phyloP scores from a whole-genome alignment of 2,113 vertebrate genomes.

The Saccopteryx leptura region DNA sequence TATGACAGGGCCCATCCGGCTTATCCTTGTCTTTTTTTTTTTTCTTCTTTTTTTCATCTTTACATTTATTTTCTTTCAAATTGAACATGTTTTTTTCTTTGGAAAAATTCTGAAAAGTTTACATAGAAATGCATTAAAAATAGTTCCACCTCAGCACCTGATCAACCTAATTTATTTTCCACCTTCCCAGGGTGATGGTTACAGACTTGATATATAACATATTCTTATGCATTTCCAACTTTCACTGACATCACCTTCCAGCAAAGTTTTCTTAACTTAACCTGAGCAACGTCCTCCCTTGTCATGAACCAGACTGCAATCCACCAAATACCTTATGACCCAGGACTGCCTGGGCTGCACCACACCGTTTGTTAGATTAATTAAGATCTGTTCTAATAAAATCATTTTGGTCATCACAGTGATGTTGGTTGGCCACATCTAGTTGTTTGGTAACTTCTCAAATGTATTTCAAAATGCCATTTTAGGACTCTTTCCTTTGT shows the following conservation, averaged over 20 bases:
- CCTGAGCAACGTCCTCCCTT: background rate
- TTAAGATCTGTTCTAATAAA: background rate
- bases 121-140: background rate
- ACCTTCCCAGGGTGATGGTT: background rate
- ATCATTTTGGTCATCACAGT: background rate
- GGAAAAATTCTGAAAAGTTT: constrained; percentile 6
- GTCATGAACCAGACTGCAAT: no score
- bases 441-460: background rate
- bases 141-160: background rate
- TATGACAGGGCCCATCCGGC: background rate
- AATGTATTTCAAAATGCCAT: background rate
- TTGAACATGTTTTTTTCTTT: background rate
- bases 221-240: background rate
- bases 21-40: background rate
- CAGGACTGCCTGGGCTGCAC: rapidly evolving
- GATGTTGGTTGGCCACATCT: background rate
- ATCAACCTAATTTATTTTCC: background rate
- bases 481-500: background rate
- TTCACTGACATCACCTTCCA: background rate
- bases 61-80: constrained; percentile 46
- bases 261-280: background rate
- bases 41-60: background rate
- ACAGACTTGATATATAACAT: background rate
- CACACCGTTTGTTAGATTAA: background rate
- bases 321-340: background rate